phyloP scores from a whole-genome alignment of 2,888 invertebrate genomes.

The Enchytraeus crypticus region DNA sequence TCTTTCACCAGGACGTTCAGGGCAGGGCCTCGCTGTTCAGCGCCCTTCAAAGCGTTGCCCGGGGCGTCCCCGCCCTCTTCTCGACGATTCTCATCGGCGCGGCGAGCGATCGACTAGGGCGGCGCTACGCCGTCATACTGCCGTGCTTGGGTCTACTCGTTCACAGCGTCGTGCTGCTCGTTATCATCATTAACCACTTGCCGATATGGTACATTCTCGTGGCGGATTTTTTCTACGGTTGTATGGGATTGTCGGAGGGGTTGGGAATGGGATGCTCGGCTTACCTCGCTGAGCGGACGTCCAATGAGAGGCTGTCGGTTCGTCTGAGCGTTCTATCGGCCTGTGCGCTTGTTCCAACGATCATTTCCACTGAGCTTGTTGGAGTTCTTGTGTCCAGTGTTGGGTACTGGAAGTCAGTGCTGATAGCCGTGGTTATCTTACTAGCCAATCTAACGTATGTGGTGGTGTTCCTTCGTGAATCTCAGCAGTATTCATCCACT shows the following conservation, averaged over 20 bases:
- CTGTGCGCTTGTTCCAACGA: constrained; percentile 6
- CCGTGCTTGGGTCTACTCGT: constrained; percentile 15
- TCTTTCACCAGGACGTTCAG: too few species aligned
- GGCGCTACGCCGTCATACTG: constrained; percentile 19
- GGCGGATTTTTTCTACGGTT: constrained; percentile 9
- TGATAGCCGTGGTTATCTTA: not conserved
- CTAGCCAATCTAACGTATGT: not conserved
- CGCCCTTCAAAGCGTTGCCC: not conserved
- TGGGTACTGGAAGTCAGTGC: constrained; percentile 1
- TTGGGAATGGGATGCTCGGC: constrained; percentile 15
- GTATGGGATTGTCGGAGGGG: constrained; percentile 8
- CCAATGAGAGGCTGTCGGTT: constrained; percentile 6
- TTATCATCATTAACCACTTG: constrained; percentile 7
- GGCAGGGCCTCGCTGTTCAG: constrained; percentile 10
- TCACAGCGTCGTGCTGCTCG: not conserved
- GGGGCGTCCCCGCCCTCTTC: constrained; percentile 17
- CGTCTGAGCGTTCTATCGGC: constrained; percentile 14
- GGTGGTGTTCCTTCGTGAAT: not conserved
- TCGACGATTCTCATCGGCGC: constrained; percentile 17
- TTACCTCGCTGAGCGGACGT: constrained; percentile 16
- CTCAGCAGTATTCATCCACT: too few species aligned
- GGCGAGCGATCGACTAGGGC: constrained; percentile 20
- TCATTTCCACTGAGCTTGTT: constrained; percentile 7
- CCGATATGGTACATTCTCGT: constrained; percentile 12
- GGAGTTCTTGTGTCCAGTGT: constrained; percentile 2